Conservation (phyloP, 2,797 vertebrate species). For the Garrulus glandarius region DNA sequence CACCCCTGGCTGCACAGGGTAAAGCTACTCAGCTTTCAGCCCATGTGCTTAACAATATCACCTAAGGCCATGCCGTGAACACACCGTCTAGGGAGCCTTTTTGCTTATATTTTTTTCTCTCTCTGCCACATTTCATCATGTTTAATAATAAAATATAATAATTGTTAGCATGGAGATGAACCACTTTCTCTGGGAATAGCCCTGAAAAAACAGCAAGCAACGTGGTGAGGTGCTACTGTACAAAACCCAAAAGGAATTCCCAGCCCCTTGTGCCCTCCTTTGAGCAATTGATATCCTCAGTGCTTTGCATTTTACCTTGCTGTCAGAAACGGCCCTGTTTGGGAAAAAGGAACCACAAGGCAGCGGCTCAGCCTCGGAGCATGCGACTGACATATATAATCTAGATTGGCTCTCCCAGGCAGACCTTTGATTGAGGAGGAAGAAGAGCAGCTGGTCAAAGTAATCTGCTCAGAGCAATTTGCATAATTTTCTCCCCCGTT, state of each 20-base stretch:
- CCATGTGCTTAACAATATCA: conserved; percentile 6
- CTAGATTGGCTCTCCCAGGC: conserved; percentile 65
- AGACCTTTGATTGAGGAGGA: conserved; percentile 67
- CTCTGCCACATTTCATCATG: conserved; percentile 12
- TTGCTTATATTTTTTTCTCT: not conserved
- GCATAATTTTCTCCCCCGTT: conserved; percentile 75
- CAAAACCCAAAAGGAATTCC: conserved; percentile 2
- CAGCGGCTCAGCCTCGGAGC: not conserved
- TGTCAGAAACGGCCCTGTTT: not conserved
- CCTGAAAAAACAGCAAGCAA: not conserved
- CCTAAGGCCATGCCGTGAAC: conserved; percentile 1
- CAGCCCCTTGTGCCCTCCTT: not conserved
- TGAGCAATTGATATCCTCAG: not conserved
- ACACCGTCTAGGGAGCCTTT: not conserved
- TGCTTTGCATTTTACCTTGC: not conserved
- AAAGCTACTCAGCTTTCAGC: conserved; percentile 23
- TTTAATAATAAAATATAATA: conserved; percentile 52
- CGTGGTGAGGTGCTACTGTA: not conserved
- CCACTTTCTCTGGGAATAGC: not conserved
- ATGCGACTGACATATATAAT: conserved; percentile 55
- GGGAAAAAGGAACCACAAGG: conserved; percentile 1
- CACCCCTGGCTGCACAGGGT: not conserved
- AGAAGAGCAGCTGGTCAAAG: conserved; percentile 76
- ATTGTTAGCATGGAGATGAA: not conserved
- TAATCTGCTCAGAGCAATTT: conserved; percentile 74